Evolutionary conservation across 2,113 vertebrate genomes (phyloP), one percentile per base, ranked within the genome.

Genomic region (Scalopus aquaticus): DNA sequence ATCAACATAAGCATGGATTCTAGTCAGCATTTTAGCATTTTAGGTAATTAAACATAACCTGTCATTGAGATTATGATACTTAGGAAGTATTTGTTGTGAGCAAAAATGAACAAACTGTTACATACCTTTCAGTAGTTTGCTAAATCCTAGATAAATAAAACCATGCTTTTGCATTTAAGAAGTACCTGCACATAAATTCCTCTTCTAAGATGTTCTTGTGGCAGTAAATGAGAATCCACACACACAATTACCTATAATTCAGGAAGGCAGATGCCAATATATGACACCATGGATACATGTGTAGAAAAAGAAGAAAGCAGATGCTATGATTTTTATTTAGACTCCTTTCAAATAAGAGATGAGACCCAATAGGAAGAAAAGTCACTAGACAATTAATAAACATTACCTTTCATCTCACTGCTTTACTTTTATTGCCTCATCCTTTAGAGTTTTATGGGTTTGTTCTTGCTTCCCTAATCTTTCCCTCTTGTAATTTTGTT

Each of bases 401-500:
- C 96, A 97, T 96, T 96, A 97, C 91, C 96, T 97, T 81, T 97
- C 94, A 95, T 92, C 28, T 97, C 84, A 77, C 51, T 87, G 42
- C 90, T 83, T 82, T 96, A 84, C 94, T 96, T 98, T 96, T 96
- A 95, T 95, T 97, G 91, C 83, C 90, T 96, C 77, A 96, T 89
- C 62, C 90, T 83, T 97, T 92, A 94, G 46, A 95, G 81, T 94
- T 97, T 97, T 0, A 2, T 97, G 77, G 92, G 82, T 86, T 97
- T 96, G 89, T 96, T 96, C 95, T 96, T 94, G 78, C 93, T 84
- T 76, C 10, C 94, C 90, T 97, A 97, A 96, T 97, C 97, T 97
- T 97, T 97, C 74, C 92, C 88, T 92, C 94, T 95, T 96, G 86
- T 93, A 96, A 93, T 96, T 96, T 90, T 82, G 72, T 1, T 91